Conservation (phyloP, 2,888 invertebrate species). For the Rhorus exstirpatorius region DNA sequence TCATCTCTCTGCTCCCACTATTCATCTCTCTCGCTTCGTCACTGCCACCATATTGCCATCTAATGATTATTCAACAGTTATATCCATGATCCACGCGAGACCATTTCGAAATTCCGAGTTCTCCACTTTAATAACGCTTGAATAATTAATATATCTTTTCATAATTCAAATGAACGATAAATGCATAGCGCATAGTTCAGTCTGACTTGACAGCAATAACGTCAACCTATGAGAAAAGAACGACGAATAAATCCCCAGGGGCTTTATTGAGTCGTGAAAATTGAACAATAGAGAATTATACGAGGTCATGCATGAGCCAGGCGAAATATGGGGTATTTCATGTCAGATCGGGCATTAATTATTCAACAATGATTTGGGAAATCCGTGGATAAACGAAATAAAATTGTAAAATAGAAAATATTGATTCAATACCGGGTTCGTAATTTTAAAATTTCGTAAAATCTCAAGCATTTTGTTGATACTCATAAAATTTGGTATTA, state of each 20-base stretch:
- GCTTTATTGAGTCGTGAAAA: neutral
- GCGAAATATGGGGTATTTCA: neutral
- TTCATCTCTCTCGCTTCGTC: neutral
- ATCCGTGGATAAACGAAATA: too few species aligned
- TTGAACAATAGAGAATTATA: slow-evolving; percentile 7
- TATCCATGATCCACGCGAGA: slow-evolving; percentile 8
- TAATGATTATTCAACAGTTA: slow-evolving; percentile 64
- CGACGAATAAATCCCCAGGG: slow-evolving; percentile 12
- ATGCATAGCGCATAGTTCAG: neutral
- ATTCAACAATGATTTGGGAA: neutral
- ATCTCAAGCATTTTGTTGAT: too few species aligned
- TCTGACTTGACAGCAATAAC: neutral
- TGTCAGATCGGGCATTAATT: neutral
- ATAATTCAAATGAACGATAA: slow-evolving; percentile 30
- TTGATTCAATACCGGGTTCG: too few species aligned
- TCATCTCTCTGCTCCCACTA: slow-evolving; percentile 8
- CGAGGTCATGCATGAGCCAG: neutral
- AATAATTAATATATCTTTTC: slow-evolving; percentile 59
- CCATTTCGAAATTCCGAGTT: slow-evolving; percentile 25
- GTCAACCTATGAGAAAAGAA: slow-evolving; percentile 12
- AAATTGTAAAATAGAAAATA: too few species aligned
- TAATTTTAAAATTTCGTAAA: too few species aligned
- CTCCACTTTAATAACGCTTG: slow-evolving; percentile 52
- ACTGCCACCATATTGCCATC: slow-evolving; percentile 31
- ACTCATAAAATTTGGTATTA: too few species aligned